Conservation (phyloP, 2,888 invertebrate genomes). For the Eilema sororculum region DNA sequence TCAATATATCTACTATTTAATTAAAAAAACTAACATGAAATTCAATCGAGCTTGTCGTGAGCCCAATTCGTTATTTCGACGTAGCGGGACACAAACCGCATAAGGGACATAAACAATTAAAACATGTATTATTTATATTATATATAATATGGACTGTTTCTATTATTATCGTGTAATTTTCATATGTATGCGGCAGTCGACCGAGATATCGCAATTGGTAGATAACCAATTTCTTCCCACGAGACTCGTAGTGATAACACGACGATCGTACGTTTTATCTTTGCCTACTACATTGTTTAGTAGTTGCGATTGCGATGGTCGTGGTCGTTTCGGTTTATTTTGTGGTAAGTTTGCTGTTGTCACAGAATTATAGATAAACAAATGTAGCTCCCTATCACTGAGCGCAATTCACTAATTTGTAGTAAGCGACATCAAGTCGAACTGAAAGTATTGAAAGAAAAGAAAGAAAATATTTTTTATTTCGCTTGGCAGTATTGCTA, state of each 20-base stretch:
- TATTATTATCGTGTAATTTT: slow-evolving; percentile 70
- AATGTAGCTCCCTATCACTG: neutral
- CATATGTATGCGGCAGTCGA: slow-evolving; percentile 60
- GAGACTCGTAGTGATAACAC: slow-evolving; percentile 64
- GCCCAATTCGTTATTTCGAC: slow-evolving; percentile 71
- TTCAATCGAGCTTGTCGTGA: slow-evolving; percentile 67
- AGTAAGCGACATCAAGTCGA: too few species aligned
- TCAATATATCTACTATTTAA: too few species aligned
- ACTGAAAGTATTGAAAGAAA: too few species aligned
- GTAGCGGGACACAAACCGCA: slow-evolving; percentile 72
- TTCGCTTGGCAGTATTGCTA: too few species aligned
- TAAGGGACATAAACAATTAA: slow-evolving; percentile 74
- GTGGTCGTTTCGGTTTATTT: slow-evolving; percentile 8
- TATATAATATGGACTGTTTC: slow-evolving; percentile 47
- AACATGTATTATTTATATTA: slow-evolving; percentile 48
- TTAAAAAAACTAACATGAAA: slow-evolving; percentile 69
- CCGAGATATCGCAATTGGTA: slow-evolving; percentile 64
- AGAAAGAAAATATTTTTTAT: too few species aligned
- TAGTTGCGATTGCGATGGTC: slow-evolving; percentile 24
- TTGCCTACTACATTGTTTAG: slow-evolving; percentile 37
- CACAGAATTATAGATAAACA: neutral
- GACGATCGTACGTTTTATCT: slow-evolving; percentile 29
- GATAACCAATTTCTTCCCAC: slow-evolving; percentile 81
- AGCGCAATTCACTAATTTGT: too few species aligned
- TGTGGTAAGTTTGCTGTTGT: slow-evolving; percentile 1